A percentile compares a stretch with the other conserved stretches of the same genome.
phyloP scores from a whole-genome alignment of 2,888 invertebrate genomes.

The Drosophila flavopinicola region DNA sequence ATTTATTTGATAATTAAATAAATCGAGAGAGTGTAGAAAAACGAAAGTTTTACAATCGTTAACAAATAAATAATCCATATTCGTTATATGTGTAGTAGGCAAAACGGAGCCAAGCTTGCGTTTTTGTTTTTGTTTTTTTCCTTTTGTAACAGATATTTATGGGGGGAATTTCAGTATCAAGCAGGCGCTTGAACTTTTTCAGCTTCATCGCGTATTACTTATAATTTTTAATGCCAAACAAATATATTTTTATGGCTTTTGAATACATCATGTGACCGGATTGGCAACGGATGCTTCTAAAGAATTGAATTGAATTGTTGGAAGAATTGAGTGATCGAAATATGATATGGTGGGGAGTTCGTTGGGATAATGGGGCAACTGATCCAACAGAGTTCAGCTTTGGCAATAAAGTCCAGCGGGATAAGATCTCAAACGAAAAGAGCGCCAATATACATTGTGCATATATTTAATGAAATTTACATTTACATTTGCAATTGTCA shows the following conservation, averaged over 20 bases:
- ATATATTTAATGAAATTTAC: neutral
- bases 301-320: constrained; percentile 17
- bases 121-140: no score
- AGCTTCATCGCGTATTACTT: constrained; percentile 5
- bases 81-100: no score
- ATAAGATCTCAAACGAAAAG: no score
- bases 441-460: neutral
- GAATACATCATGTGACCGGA: constrained; percentile 32
- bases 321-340: constrained; percentile 1
- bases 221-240: constrained; percentile 7
- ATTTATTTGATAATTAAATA: constrained; percentile 65
- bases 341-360: constrained; percentile 19
- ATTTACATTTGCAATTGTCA: constrained; percentile 1
- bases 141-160: neutral
- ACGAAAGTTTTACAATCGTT: constrained; percentile 37
- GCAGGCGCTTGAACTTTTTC: constrained; percentile 12
- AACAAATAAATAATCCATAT: constrained; percentile 6
- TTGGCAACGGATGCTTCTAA: constrained; percentile 2
- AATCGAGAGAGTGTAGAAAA: constrained; percentile 31
- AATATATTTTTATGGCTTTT: constrained; percentile 26
- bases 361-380: constrained; percentile 1
- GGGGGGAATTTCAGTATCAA: constrained; percentile 11
- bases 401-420: neutral
- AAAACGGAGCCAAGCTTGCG: no score
- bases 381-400: constrained; percentile 2